Base-by-base conservation (phyloP, 2,113 vertebrate genomes). In the Hoplias malabaricus region DNA sequence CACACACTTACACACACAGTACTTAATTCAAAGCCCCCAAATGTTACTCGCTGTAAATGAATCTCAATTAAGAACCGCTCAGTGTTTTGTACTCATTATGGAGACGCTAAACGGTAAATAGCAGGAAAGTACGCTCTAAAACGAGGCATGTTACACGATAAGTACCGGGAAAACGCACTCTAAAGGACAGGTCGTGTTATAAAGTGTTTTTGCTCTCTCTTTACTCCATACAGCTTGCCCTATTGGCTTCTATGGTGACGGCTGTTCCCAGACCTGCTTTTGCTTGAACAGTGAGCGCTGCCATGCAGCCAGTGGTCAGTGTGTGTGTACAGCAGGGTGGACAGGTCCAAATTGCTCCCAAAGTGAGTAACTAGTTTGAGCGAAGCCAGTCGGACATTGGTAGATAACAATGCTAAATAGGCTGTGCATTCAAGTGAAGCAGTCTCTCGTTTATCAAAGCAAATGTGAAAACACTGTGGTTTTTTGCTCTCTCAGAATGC, bases 301-400 rank as follows among this genome's bases (percentile, higher is more conserved):
- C 81, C 81, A 94, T 88, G 93, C 90, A 0, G 43, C 91, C 71
- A 94, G 81, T 0, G 97, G 97, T 33, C 91, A 21, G 31, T 98
- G 97, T 79, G 86, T 34, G 81, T 98, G 97, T 27, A 69, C 85
- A 0, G 86, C 92, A 0, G 96, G 97, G 0, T 98, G 96, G 96
- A 95, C 13, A 0, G 97, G 96, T 53, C 76, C 90, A 80, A 86
- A 79, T 53, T 99, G 97, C 88, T 87, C 92, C 81, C 88, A 94
- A 84, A 92, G 96, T 98, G 88, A 90, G 79, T 75, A 12, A 68
- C 53, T 19, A 12, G 0, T n/a, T 34, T 16, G 12, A 31, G 27
- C 48, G 23, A 4, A 21, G 56, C 13, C 1, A 16, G 4, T 13
- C 5, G n/a, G 2, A 12, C 8, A 10, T 56, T 23, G 33, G 13